Evolutionary conservation across 2,888 invertebrate genomes (phyloP).

Genomic region (Nebria salina): DNA sequence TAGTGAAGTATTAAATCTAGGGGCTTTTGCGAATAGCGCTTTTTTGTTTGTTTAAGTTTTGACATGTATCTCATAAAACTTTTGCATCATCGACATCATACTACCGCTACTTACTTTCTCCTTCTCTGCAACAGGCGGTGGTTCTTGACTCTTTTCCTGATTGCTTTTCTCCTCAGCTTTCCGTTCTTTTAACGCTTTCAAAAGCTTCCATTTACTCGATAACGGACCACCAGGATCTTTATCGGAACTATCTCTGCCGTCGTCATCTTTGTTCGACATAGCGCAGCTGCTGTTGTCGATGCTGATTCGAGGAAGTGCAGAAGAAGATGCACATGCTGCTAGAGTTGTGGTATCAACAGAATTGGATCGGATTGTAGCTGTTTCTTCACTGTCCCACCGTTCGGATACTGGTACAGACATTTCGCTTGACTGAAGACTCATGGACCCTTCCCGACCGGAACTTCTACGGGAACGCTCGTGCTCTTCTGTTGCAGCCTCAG

Average conservation of each 20-base stretch:
- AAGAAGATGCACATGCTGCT: slow-evolving; percentile 51
- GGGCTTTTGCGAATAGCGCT: slow-evolving; percentile 2
- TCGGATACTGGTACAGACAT: slow-evolving; percentile 59
- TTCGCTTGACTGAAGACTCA: slow-evolving; percentile 61
- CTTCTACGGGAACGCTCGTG: slow-evolving; percentile 57
- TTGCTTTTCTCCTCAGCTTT: slow-evolving; percentile 88
- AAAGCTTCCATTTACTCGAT: slow-evolving; percentile 89
- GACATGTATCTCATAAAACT: slow-evolving; percentile 74
- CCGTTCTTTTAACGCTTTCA: slow-evolving; percentile 88
- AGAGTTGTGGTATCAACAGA: slow-evolving; percentile 56
- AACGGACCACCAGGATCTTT: slow-evolving; percentile 66
- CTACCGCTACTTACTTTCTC: slow-evolving; percentile 78
- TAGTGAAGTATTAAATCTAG: slow-evolving; percentile 1
- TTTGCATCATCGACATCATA: slow-evolving; percentile 76
- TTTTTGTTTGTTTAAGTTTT: slow-evolving; percentile 64
- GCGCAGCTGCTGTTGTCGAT: slow-evolving; percentile 62
- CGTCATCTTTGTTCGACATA: slow-evolving; percentile 56
- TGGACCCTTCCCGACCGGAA: slow-evolving; percentile 62
- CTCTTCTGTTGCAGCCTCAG: slow-evolving; percentile 67
- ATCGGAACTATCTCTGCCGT: slow-evolving; percentile 49
- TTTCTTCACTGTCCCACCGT: slow-evolving; percentile 60
- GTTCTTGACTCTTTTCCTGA: slow-evolving; percentile 72
- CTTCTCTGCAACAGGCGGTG: slow-evolving; percentile 71
- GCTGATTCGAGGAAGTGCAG: slow-evolving; percentile 63
- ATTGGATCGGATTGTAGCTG: slow-evolving; percentile 58